Evolutionary conservation across 2,888 invertebrate species (phyloP).

Genomic region (Amiota mariae): DNA sequence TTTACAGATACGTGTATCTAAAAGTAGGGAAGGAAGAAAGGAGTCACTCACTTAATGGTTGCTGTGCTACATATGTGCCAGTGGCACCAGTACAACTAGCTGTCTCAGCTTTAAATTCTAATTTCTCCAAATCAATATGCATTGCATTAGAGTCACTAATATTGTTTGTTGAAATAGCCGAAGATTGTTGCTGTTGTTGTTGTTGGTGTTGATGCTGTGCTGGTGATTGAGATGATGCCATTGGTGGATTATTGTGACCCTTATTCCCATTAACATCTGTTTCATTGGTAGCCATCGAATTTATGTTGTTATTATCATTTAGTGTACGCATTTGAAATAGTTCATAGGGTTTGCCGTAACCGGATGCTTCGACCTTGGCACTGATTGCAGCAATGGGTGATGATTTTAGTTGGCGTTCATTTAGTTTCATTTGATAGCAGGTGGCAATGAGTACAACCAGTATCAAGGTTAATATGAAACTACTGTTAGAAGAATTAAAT

Average conservation of each 20-base stretch:
- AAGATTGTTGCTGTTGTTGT: not conserved
- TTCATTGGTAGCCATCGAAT: constrained; percentile 34
- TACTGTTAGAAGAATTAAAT: constrained; percentile 46
- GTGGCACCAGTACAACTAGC: constrained; percentile 54
- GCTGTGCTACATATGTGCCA: constrained; percentile 64
- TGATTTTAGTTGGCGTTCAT: constrained; percentile 52
- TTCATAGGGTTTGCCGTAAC: constrained; percentile 69
- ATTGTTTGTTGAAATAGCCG: not conserved
- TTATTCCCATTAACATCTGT: constrained; percentile 67
- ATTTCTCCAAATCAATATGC: constrained; percentile 51
- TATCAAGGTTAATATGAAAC: constrained; percentile 61
- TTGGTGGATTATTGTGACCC: constrained; percentile 29
- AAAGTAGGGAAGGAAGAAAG: not conserved
- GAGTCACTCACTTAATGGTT: constrained; percentile 59
- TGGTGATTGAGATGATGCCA: constrained; percentile 1
- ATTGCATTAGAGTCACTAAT: constrained; percentile 21
- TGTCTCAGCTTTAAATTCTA: constrained; percentile 64
- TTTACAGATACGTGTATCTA: too few species aligned
- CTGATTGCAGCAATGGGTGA: constrained; percentile 61
- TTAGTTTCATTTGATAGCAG: constrained; percentile 77
- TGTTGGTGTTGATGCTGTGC: not conserved
- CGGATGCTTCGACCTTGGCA: constrained; percentile 60
- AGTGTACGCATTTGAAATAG: constrained; percentile 71
- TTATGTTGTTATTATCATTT: constrained; percentile 56
- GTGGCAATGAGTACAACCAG: constrained; percentile 77